These are phyloP conservation scores for Ctenopoma multispine DNA, from an alignment of 2,797 vertebrate species.

Conservation along the genomic window DNA sequence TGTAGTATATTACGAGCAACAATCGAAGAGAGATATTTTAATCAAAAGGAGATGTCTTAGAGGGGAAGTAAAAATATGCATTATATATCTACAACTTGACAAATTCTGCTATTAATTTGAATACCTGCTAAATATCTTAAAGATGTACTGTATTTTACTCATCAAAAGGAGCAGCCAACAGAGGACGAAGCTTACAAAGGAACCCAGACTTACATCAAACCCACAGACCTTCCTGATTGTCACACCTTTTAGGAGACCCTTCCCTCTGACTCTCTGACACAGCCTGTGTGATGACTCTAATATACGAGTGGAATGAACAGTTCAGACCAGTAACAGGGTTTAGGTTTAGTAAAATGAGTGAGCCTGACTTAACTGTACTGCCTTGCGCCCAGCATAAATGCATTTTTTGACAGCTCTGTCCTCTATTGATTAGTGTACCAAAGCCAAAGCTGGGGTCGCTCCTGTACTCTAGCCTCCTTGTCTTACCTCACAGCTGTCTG, in stretches of 20 bases:
- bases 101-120: conserved; percentile 74
- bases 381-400: conserved; percentile 61
- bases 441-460: conserved; percentile 33
- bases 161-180: conserved; percentile 66
- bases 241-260: conserved; percentile 68
- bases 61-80: conserved; percentile 61
- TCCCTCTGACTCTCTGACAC: conserved; percentile 71
- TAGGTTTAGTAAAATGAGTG: conserved; percentile 66
- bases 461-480: conserved; percentile 20
- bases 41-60: conserved; percentile 73
- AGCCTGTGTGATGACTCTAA: conserved; percentile 71
- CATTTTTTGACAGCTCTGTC: conserved; percentile 61
- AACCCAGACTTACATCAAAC: conserved; percentile 66
- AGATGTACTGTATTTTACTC: conserved; percentile 65
- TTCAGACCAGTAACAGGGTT: conserved; percentile 75
- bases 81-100: conserved; percentile 68
- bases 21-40: conserved; percentile 71
- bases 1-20: conserved; percentile 66
- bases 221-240: conserved; percentile 72
- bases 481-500: background rate
- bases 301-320: conserved; percentile 62
- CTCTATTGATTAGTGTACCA: conserved; percentile 50
- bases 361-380: conserved; percentile 65
- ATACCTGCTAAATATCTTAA: conserved; percentile 78
- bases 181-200: conserved; percentile 58